phyloP scores from a whole-genome alignment of 2,797 vertebrate genomes.

The Gallinago nigripennis region DNA sequence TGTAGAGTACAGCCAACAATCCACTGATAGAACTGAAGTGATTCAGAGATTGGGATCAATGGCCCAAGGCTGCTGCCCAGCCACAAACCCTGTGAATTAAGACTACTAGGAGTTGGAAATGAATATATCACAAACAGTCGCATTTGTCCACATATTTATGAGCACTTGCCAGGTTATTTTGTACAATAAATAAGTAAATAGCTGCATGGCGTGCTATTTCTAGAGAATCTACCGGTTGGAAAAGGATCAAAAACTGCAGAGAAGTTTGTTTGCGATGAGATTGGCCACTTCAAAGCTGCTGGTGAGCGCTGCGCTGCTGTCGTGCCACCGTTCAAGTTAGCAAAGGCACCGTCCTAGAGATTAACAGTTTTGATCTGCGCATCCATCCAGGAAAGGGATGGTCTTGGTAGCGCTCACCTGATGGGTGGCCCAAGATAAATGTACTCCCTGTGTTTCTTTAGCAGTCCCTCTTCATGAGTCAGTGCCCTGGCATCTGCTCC shows the following conservation, averaged over 20 bases:
- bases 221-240: background rate
- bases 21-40: background rate
- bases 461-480: slow-evolving; percentile 72
- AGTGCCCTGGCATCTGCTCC: slow-evolving; percentile 80
- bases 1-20: background rate
- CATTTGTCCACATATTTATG: background rate
- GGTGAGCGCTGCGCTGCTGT: background rate
- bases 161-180: background rate
- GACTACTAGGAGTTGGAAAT: background rate
- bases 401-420: slow-evolving; percentile 48
- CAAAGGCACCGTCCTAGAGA: slow-evolving; percentile 24
- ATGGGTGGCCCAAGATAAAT: slow-evolving; percentile 71
- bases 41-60: background rate
- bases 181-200: slow-evolving; percentile 4
- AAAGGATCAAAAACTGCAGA: background rate
- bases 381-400: slow-evolving; percentile 8
- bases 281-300: background rate
- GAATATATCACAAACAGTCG: background rate
- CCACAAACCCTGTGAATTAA: background rate
- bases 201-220: background rate
- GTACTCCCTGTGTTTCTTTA: slow-evolving; percentile 70
- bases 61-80: background rate
- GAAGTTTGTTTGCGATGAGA: background rate
- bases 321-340: background rate
- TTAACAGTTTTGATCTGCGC: slow-evolving; percentile 40